Evolutionary conservation across 2,888 invertebrate genomes (phyloP), one percentile per base, ranked within the genome.

Genomic region (Drosophila falleni): DNA sequence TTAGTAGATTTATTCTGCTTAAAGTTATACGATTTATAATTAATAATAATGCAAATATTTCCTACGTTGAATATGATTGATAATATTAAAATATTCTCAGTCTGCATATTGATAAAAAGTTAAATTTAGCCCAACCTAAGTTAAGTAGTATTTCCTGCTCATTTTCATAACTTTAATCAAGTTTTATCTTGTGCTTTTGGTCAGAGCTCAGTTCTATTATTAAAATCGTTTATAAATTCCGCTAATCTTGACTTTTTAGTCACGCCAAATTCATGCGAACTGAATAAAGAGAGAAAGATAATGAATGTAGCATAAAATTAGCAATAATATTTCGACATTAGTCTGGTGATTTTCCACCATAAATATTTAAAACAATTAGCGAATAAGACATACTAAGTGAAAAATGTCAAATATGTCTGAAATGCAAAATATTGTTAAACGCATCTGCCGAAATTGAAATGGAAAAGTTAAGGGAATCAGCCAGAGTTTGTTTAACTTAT

Each of bases 271-370:
- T 19, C 46, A 63, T 49, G 55, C 51, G 50, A 55, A 16, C 49
- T 46, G 41, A 54, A 44, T 59, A 46, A 5, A 23, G 47, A 29
- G 16, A 42, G 29, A 63, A n/a, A n/a, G 60, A 13, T 71, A 54
- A 64, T 71, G 41, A 67, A 64, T 54, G 33, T 67, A 10, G 75
- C 50, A 63, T 66, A 74, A 56, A 71, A 75, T 71, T 71, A 75
- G 63, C 63, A 50, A 60, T 64, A 8, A 47, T 63, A 64, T 67
- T 67, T 50, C 19, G 16, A 23, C 44, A 13, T 41, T 19, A 44
- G 19, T 78, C 63, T 63, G 71, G 83, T 80, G 73, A 80, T 70
- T 82, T 83, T 86, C 86, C 82, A 78, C 53, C 53, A 64, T 49
- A 49, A 63, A 63, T 63, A 68, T 56, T 19, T 54, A 16, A 62